Conservation (phyloP, 2,113 vertebrate genomes). For the Hemibagrus wyckioides region DNA sequence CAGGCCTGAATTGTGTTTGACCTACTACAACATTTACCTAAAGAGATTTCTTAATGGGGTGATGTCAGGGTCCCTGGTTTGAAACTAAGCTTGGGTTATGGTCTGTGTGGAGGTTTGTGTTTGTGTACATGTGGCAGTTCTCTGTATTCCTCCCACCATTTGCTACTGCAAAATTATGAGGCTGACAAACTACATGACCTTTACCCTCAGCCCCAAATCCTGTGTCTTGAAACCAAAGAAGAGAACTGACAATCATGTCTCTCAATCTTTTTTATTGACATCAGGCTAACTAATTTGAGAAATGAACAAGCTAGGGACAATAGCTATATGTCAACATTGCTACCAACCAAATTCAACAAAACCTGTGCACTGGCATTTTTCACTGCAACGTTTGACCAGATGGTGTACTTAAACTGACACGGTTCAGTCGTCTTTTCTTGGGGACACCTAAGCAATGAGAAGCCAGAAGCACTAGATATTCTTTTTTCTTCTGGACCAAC, state of each 20-base stretch:
- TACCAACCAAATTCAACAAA: not conserved
- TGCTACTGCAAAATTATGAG: not conserved
- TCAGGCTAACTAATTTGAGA: not conserved
- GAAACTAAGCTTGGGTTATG: not conserved
- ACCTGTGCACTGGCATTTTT: not conserved
- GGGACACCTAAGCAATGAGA: not conserved
- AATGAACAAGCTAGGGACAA: not conserved
- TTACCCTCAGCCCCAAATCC: not conserved
- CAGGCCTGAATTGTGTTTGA: not conserved
- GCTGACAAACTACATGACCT: not conserved
- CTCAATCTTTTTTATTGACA: not conserved
- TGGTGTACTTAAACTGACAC: not conserved
- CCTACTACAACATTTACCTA: not conserved
- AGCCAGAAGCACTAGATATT: not conserved
- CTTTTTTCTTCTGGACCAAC: not conserved
- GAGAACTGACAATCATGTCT: not conserved
- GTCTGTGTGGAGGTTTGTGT: not conserved
- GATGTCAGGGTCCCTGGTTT: not conserved
- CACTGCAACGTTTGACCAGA: not conserved
- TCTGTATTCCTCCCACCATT: not conserved
- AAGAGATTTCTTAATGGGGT: not conserved
- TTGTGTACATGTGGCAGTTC: not conserved
- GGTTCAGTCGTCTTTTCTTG: not conserved
- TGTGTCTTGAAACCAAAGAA: not conserved
- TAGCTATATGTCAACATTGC: not conserved